Conservation (phyloP, 2,113 vertebrate genomes). For the Euleptes europaea region DNA sequence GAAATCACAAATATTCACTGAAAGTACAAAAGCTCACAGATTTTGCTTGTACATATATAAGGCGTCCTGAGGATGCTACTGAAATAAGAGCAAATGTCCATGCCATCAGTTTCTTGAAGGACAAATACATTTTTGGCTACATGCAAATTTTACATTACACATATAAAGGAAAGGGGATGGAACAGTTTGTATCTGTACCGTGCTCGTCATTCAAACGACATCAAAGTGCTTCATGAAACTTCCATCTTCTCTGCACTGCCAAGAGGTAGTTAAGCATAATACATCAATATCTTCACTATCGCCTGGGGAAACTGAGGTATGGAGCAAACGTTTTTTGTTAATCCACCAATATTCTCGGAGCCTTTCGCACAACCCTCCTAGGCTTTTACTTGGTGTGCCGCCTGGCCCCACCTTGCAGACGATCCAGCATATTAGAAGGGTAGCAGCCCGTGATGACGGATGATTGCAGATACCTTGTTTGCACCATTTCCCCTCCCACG, state of each 20-base stretch:
- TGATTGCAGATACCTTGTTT: too few species aligned
- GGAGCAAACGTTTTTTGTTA: neutral
- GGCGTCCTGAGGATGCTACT: constrained; percentile 29
- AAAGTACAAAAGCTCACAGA: constrained; percentile 20
- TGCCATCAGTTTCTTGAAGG: neutral
- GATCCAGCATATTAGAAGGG: too few species aligned
- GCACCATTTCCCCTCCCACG: too few species aligned
- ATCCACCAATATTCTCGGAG: neutral
- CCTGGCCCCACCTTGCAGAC: too few species aligned
- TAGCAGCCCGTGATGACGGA: too few species aligned
- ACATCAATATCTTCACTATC: constrained; percentile 1
- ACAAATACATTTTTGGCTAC: neutral
- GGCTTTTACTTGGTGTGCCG: too few species aligned
- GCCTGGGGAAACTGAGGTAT: neutral
- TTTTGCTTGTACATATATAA: neutral
- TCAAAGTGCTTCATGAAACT: constrained; percentile 12
- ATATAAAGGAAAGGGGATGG: constrained; percentile 36
- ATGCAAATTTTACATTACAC: neutral
- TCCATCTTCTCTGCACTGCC: constrained; percentile 12
- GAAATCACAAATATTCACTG: constrained; percentile 1
- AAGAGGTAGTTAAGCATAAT: constrained; percentile 48
- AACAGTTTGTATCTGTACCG: constrained; percentile 18
- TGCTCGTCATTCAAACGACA: constrained; percentile 12
- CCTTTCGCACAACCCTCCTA: rapidly evolving
- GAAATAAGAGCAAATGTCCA: neutral